Conservation (phyloP, 2,888 invertebrate species). For the Cryptophagus acutangulus region DNA sequence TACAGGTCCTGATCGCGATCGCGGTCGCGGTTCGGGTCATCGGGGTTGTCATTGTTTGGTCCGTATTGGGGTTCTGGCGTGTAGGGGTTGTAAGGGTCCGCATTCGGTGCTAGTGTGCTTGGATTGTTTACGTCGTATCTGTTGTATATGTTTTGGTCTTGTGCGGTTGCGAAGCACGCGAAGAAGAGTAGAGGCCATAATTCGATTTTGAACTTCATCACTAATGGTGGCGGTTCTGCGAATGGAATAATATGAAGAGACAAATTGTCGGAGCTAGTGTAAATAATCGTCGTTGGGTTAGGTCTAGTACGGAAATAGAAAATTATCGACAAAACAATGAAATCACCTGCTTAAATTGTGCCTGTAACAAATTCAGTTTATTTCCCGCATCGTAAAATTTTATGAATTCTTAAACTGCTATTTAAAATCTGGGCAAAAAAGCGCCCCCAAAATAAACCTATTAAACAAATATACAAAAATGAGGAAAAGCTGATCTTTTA, state of each 20-base stretch:
- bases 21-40: conserved; percentile 16
- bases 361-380: neutral
- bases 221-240: neutral
- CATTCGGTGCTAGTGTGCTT: conserved; percentile 21
- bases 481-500: conserved; percentile 11
- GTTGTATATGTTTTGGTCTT: conserved; percentile 29
- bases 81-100: conserved; percentile 20
- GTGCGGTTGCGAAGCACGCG: conserved; percentile 26
- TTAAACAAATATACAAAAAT: conserved; percentile 12
- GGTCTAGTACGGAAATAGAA: conserved; percentile 8
- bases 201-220: conserved; percentile 28
- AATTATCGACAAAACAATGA: conserved; percentile 14
- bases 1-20: conserved; percentile 18
- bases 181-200: conserved; percentile 27
- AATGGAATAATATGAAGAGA: neutral
- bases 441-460: conserved; percentile 9
- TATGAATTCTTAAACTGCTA: too few relatives aligned
- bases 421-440: conserved; percentile 1
- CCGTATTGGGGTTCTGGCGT: conserved; percentile 19
- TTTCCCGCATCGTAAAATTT: neutral
- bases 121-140: conserved; percentile 26
- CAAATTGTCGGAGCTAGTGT: too few relatives aligned
- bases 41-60: conserved; percentile 15
- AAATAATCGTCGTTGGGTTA: conserved; percentile 7
- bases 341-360: neutral